Base-by-base conservation (phyloP, 1,140 invertebrate species). In the Rhyzopertha dominica region DNA sequence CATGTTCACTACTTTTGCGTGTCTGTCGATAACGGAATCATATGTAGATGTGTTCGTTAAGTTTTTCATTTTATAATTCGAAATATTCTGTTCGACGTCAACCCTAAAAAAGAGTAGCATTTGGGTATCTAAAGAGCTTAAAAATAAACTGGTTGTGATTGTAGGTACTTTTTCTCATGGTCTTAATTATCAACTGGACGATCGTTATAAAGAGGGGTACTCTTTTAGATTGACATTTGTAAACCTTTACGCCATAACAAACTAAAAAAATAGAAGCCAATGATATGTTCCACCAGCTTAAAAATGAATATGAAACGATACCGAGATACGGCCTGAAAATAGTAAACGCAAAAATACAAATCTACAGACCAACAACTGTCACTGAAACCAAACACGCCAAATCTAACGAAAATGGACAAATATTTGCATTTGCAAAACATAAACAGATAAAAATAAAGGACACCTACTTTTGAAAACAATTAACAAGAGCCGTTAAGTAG, bases 31-130 rank as follows among this genome's bases (percentile, higher is more conserved):
- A 1, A 36, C 17, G 3, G 18, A 19, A 5, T 41, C 13, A 22
- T 47, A 53, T 47, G 47, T 26, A n/a, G 24, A 24, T 2, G 38
- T 37, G 18, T 58, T 37, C 2, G 53, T 53, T 17, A 29, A 1
- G 43, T 58, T 58, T 1, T 5, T 23, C 9, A 17, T 12, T 5
- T 25, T 43, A 8, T 45, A 32, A 4, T 53, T 46, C 0, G 42
- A 29, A 9, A 51, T 31, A 22, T 37, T 26, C 20, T 48, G 26
- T 42, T 56, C 47, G n/a, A 38, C 17, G 20, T 53, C 51, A n/a
- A 53, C 50, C 51, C 53, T 56, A 40, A 36, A 49, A 48, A 30
- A 3, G 25, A 39, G 9, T 36, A 34, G 14, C 14, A 25, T 13
- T 25, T 35, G 24, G 14, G 22, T 23, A 7, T 7, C 18, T 10